Evolutionary conservation across 2,888 invertebrate genomes (phyloP).

Genomic region (Labia minor): DNA sequence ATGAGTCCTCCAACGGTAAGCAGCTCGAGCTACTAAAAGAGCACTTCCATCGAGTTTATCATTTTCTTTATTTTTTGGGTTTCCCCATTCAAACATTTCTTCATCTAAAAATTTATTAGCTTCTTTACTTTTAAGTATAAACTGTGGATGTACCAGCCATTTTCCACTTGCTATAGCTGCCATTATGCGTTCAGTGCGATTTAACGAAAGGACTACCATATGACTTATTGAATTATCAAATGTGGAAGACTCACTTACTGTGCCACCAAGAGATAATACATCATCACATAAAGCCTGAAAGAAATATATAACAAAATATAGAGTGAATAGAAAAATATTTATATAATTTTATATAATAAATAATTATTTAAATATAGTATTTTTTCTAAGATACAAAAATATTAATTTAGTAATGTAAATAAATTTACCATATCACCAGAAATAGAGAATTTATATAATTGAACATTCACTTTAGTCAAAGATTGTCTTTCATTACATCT

Average conservation of each 20-base stretch:
- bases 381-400: no score
- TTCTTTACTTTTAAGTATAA: conserved; percentile 32
- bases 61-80: conserved; percentile 40
- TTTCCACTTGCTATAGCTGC: conserved; percentile 77
- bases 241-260: conserved; percentile 42
- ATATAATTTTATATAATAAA: no score
- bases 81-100: conserved; percentile 76
- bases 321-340: no score
- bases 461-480: neutral
- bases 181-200: conserved; percentile 78
- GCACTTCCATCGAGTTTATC: conserved; percentile 33
- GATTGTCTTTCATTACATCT: neutral
- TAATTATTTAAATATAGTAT: no score
- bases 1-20: conserved; percentile 51
- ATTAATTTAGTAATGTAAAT: no score
- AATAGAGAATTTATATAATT: neutral
- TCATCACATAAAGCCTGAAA: conserved; percentile 32
- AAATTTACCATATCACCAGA: neutral
- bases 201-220: conserved; percentile 57
- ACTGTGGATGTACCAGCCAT: conserved; percentile 76
- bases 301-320: no score
- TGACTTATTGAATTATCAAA: conserved; percentile 62
- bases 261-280: conserved; percentile 52
- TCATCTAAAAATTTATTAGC: conserved; percentile 44
- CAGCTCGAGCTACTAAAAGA: conserved; percentile 32